Percentiles rank a stretch among this genome's conserved stretches.
Evolutionary conservation across 2,113 vertebrate species (phyloP).

Genomic region (Macquaria ambigua): DNA sequence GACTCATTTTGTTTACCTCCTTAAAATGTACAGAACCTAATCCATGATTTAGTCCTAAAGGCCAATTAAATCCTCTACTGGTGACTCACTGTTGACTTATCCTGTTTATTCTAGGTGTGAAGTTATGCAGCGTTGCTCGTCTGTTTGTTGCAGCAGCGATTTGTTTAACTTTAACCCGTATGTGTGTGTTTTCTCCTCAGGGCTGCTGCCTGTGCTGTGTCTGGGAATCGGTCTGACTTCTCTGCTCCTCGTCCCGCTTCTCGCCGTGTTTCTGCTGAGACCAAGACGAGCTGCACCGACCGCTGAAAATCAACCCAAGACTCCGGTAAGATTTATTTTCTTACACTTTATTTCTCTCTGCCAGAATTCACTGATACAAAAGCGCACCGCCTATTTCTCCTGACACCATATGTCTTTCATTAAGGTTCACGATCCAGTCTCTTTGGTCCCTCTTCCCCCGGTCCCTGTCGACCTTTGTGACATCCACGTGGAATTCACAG

Average conservation of each 20-base stretch:
- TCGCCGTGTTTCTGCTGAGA: conserved; percentile 42
- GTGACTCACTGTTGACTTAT: background rate
- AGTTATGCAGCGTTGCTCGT: background rate
- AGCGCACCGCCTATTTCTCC: background rate
- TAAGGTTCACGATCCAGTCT: conserved; percentile 45
- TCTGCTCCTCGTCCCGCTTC: conserved; percentile 54
- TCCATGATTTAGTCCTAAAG: background rate
- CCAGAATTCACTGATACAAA: background rate
- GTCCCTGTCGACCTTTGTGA: conserved; percentile 52
- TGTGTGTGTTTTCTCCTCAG: conserved; percentile 51
- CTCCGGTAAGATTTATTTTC: conserved; percentile 53
- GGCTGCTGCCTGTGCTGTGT: conserved; percentile 24
- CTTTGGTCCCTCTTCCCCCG: conserved; percentile 28
- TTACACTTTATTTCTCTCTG: background rate
- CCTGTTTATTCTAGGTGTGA: background rate
- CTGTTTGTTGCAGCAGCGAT: background rate
- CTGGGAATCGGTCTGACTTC: conserved; percentile 38
- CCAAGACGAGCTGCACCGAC: background rate
- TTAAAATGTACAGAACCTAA: background rate
- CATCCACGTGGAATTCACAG: conserved; percentile 59
- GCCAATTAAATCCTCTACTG: background rate
- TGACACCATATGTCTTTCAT: conserved; percentile 1
- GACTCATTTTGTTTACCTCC: background rate
- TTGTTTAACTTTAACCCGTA: background rate
- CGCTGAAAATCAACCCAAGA: conserved; percentile 62